Evolutionary conservation across 2,797 vertebrate species (phyloP).

Genomic region (Cuculus canorus): DNA sequence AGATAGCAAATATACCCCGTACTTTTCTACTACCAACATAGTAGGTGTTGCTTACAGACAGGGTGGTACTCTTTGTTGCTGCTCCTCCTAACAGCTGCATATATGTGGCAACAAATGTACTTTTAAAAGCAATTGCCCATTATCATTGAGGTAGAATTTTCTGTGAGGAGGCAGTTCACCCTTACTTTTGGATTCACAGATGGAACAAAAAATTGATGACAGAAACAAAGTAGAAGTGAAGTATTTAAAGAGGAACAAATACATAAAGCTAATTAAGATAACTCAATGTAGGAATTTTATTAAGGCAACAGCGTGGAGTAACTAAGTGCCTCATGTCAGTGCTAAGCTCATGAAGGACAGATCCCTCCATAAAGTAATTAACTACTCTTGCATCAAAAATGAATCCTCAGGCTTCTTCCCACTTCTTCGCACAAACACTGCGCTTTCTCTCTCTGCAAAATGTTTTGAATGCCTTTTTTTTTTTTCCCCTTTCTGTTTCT

Average conservation of each 20-base stretch:
- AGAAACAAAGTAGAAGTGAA: not conserved
- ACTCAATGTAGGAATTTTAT: not conserved
- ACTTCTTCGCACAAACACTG: not conserved
- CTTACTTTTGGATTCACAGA: not conserved
- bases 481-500: conserved; percentile 28
- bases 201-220: not conserved
- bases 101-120: not conserved
- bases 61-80: not conserved
- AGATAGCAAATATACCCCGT: not conserved
- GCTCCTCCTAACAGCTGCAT: not conserved
- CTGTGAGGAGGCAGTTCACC: not conserved
- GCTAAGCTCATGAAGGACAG: not conserved
- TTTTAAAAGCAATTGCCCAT: not conserved
- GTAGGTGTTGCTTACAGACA: not conserved
- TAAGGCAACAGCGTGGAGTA: not conserved
- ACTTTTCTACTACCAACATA: not conserved
- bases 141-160: not conserved
- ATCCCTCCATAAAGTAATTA: not conserved
- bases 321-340: not conserved
- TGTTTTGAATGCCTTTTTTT: not conserved
- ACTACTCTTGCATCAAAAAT: not conserved
- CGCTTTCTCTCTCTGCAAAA: conserved; percentile 39
- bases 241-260: not conserved
- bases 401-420: not conserved
- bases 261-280: not conserved